Evolutionary conservation across 2,888 invertebrate genomes (phyloP).

Genomic region (Dryococelus australis): DNA sequence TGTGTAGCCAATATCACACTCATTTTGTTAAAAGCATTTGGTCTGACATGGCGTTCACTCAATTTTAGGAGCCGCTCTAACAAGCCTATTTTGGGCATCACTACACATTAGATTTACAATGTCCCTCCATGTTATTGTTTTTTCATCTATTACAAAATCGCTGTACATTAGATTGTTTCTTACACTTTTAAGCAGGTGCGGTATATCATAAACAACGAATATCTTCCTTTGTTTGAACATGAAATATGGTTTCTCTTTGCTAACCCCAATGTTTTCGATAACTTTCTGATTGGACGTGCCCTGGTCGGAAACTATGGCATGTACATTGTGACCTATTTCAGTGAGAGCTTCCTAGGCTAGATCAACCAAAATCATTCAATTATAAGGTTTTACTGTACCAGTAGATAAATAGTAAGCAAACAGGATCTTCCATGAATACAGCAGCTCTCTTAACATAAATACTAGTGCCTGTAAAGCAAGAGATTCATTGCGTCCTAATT

Average conservation of each 20-base stretch:
- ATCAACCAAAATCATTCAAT: conserved; percentile 42
- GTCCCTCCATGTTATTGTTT: conserved; percentile 43
- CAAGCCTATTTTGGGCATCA: conserved; percentile 41
- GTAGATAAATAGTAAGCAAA: conserved; percentile 47
- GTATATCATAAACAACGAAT: conserved; percentile 47
- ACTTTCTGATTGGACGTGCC: conserved; percentile 46
- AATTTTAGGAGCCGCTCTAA: conserved; percentile 48
- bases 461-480: conserved; percentile 49
- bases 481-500: conserved; percentile 42
- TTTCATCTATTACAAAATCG: conserved; percentile 41
- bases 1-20: conserved; percentile 48
- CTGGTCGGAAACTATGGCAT: conserved; percentile 48
- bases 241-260: conserved; percentile 44
- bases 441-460: conserved; percentile 48
- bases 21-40: conserved; percentile 49
- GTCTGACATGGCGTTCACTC: conserved; percentile 47
- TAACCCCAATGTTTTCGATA: conserved; percentile 43
- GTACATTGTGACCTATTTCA: conserved; percentile 44
- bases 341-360: conserved; percentile 39
- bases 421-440: conserved; percentile 48
- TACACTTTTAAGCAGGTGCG: conserved; percentile 47
- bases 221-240: conserved; percentile 41
- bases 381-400: conserved; percentile 38
- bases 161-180: conserved; percentile 46
- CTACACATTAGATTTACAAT: too few species aligned